Conservation (phyloP, 1,140 invertebrate genomes). For the Drosophila kurseongensis region DNA sequence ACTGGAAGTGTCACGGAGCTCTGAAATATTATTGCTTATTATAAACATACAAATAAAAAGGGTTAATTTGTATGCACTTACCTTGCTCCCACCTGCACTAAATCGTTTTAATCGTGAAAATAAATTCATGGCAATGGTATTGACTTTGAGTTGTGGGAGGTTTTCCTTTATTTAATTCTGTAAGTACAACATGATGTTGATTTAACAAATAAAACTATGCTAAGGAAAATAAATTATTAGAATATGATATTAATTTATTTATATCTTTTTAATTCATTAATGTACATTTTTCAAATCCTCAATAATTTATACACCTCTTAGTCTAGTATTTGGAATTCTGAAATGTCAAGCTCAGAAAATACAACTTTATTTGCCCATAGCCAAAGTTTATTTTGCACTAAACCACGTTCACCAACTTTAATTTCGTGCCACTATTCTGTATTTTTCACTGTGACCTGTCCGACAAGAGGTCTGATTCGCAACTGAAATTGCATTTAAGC, state of each 20-base stretch:
- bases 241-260: too few species aligned
- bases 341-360: background rate
- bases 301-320: too few species aligned
- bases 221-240: too few species aligned
- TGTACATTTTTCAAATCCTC: too few species aligned
- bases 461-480: conserved; percentile 29
- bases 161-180: background rate
- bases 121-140: conserved; percentile 47
- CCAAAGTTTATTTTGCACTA: background rate
- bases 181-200: too few species aligned
- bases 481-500: conserved; percentile 49
- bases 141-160: background rate
- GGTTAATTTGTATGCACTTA: conserved; percentile 9
- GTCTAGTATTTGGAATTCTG: too few species aligned
- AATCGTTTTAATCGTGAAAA: conserved; percentile 60
- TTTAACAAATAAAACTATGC: too few species aligned
- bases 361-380: background rate
- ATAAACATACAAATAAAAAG: background rate
- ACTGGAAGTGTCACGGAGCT: conserved; percentile 64
- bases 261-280: too few species aligned
- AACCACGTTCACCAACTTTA: background rate
- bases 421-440: background rate
- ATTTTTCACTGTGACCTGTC: conserved; percentile 22
- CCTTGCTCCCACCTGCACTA: conserved; percentile 41
- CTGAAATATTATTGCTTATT: conserved; percentile 29